Percentiles rank a stretch among this genome's conserved stretches.
Conservation (phyloP, 1,140 invertebrate species). For the Anastrepha obliqua region DNA sequence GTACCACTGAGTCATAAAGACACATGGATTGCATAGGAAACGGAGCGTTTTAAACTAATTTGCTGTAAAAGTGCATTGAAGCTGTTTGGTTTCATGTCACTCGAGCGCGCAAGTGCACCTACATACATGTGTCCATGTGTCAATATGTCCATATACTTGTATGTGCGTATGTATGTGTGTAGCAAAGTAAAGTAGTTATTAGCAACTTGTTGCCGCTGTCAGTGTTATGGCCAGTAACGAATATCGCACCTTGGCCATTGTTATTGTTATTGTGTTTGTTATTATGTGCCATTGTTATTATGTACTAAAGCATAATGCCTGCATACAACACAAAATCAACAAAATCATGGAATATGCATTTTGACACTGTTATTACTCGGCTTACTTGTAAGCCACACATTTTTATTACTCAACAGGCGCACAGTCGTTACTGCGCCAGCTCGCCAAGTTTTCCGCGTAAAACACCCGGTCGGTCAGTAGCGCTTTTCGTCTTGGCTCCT, state of each 20-base stretch:
- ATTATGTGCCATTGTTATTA: conserved; percentile 35
- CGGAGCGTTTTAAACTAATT: background rate
- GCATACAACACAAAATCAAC: background rate
- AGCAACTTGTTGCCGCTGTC: background rate
- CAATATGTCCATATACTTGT: background rate
- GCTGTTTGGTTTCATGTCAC: background rate
- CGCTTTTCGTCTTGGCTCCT: background rate
- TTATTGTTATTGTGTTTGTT: conserved; percentile 25
- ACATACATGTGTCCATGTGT: no score
- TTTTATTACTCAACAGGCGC: background rate
- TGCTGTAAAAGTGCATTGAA: background rate
- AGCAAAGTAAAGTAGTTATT: background rate
- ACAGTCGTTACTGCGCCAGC: background rate
- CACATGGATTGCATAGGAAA: background rate
- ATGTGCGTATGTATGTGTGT: background rate
- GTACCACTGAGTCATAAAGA: background rate
- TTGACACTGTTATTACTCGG: conserved; percentile 4
- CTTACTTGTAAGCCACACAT: background rate
- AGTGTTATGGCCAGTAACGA: background rate
- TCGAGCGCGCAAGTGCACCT: background rate
- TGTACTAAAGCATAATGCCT: conserved; percentile 30
- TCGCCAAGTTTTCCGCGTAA: background rate
- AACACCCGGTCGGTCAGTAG: background rate
- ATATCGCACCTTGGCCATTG: background rate
- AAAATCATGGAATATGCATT: background rate